Percentiles rank a stretch among this genome's conserved stretches.
These are phyloP conservation scores for Acronicta alni DNA, from an alignment of 2,888 invertebrate species.

Conservation along the genomic window DNA sequence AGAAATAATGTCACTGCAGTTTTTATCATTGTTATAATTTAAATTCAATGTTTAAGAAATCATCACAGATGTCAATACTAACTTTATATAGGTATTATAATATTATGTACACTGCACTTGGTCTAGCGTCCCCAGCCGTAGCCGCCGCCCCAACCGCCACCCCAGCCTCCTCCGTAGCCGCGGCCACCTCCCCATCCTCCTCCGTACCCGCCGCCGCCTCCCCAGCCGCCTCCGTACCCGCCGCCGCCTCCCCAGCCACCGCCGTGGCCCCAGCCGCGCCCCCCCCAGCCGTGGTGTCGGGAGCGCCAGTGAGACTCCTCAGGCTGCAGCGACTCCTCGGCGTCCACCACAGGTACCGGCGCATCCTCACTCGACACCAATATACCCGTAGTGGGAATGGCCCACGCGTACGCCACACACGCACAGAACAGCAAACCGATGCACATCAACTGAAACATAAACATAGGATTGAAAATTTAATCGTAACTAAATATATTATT, in stretches of 20 bases:
- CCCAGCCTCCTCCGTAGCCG: constrained; percentile 36
- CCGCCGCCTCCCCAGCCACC: constrained; percentile 8
- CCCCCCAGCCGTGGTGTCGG: constrained; percentile 24
- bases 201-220: constrained; percentile 25
- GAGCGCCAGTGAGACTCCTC: constrained; percentile 50
- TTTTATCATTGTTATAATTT: constrained; percentile 24
- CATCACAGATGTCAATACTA: constrained; percentile 52
- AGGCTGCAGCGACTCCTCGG: constrained; percentile 36
- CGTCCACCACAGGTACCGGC: constrained; percentile 13
- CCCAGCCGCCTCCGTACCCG: constrained; percentile 25
- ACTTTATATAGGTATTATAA: constrained; percentile 10
- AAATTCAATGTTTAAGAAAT: constrained; percentile 23
- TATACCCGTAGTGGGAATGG: constrained; percentile 59
- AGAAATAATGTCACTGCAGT: constrained; percentile 10
- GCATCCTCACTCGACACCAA: constrained; percentile 55
- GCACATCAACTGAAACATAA: constrained; percentile 62
- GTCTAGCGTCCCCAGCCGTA: constrained; percentile 30
- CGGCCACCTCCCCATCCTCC: constrained; percentile 38
- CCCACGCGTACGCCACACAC: constrained; percentile 67
- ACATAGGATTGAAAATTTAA: background rate
- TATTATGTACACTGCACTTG: constrained; percentile 1
- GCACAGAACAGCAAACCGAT: constrained; percentile 67
- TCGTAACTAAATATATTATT: too few relatives aligned
- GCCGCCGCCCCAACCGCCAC: constrained; percentile 41
- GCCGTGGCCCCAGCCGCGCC: constrained; percentile 37